Evolutionary conservation across 2,113 vertebrate genomes (phyloP).

Genomic region (Neodontobutis hainanensis): DNA sequence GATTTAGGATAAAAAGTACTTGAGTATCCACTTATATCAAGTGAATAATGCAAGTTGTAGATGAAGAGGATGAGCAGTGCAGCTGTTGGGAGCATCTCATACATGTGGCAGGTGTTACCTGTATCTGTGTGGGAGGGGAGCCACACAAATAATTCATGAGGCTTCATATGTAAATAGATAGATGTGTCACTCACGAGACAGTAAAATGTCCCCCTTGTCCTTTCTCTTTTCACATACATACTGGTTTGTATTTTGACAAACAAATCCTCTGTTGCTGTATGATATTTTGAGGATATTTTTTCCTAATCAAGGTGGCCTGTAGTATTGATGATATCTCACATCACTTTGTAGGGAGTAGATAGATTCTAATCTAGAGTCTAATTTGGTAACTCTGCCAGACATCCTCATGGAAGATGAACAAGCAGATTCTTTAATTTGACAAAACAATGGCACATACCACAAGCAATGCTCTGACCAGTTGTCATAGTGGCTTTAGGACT

Average conservation of each 20-base stretch:
- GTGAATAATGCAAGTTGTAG: slow-evolving; percentile 26
- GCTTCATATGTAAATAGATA: slow-evolving; percentile 45
- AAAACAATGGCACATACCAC: slow-evolving; percentile 17
- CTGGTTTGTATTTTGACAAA: not conserved
- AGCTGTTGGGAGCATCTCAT: slow-evolving; percentile 28
- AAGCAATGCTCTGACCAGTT: not conserved
- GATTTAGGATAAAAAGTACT: no score
- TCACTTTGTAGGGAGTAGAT: not conserved
- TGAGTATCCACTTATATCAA: slow-evolving; percentile 10
- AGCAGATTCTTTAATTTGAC: slow-evolving; percentile 26
- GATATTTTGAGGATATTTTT: not conserved
- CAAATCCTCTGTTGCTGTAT: not conserved
- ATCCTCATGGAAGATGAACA: not conserved
- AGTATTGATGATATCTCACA: not conserved
- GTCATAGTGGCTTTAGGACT: not conserved
- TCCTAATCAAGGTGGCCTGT: not conserved
- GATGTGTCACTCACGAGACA: not conserved
- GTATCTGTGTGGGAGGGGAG: slow-evolving; percentile 18
- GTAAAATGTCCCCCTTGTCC: not conserved
- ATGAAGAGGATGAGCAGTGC: slow-evolving; percentile 10
- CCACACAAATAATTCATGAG: slow-evolving; percentile 44
- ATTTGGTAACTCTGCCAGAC: slow-evolving; percentile 5
- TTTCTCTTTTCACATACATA: no score
- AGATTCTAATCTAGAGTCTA: not conserved
- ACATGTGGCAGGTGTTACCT: slow-evolving; percentile 39